phyloP scores from a whole-genome alignment of 1,140 invertebrate species.

The Ceratosolen solmsi region DNA sequence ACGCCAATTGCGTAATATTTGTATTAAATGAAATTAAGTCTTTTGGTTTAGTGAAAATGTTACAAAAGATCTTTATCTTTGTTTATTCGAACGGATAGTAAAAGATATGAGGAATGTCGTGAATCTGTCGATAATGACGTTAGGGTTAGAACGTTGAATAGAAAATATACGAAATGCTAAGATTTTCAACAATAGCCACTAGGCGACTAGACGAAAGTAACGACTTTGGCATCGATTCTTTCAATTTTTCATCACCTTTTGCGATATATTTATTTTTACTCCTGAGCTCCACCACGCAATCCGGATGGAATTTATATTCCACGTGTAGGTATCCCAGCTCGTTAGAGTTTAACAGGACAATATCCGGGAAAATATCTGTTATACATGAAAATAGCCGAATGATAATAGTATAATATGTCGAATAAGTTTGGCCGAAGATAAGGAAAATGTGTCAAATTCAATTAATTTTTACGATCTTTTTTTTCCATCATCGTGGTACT shows the following conservation, averaged over 20 bases:
- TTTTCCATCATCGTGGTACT: too few species aligned
- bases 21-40: slow-evolving; percentile 6
- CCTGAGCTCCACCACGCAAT: too few species aligned
- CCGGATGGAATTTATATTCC: too few species aligned
- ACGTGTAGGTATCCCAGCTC: too few species aligned
- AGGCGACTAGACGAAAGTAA: background rate
- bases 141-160: background rate
- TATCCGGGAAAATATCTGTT: too few species aligned
- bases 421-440: background rate
- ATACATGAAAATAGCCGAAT: background rate
- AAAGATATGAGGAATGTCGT: background rate
- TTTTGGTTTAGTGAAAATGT: background rate
- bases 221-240: background rate
- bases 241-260: background rate
- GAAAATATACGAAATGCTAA: background rate
- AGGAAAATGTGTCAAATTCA: background rate
- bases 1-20: background rate
- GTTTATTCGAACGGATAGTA: background rate
- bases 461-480: background rate
- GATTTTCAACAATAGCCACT: background rate
- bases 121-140: too few species aligned
- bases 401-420: background rate
- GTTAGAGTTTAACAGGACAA: too few species aligned
- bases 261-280: too few species aligned
- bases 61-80: background rate